These are phyloP conservation scores for Aelia acuminata DNA, from an alignment of 2,888 invertebrate genomes.

Conservation along the genomic window DNA sequence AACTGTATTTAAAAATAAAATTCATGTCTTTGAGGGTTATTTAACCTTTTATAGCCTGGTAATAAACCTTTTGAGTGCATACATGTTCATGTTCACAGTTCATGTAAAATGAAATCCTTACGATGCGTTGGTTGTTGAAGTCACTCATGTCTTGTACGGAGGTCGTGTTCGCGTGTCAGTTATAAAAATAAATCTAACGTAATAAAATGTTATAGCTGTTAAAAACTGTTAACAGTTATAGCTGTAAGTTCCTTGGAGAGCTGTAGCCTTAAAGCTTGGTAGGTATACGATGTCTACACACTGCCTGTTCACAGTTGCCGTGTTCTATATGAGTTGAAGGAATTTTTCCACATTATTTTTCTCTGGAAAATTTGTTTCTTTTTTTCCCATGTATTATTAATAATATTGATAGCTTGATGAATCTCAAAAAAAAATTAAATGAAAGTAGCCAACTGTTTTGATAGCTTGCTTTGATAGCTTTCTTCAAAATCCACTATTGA, in stretches of 20 bases:
- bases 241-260: not conserved
- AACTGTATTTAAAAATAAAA: too few species aligned
- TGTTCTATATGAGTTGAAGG: too few species aligned
- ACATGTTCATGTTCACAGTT: not conserved
- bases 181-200: not conserved
- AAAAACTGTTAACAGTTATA: slow-evolving; percentile 11
- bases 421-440: too few species aligned
- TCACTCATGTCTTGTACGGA: not conserved
- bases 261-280: not conserved
- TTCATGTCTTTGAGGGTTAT: not conserved
- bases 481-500: too few species aligned
- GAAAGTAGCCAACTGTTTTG: too few species aligned
- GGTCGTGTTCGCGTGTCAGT: slow-evolving; percentile 1
- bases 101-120: not conserved
- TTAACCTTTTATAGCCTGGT: not conserved
- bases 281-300: not conserved
- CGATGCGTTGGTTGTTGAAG: not conserved
- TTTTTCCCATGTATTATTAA: too few species aligned
- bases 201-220: not conserved
- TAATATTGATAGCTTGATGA: too few species aligned
- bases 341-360: too few species aligned
- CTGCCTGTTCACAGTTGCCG: not conserved
- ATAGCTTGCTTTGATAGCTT: too few species aligned
- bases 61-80: not conserved
- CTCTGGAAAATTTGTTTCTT: too few species aligned